Conservation (phyloP, 2,113 vertebrate genomes). For the Cynocephalus volans region DNA sequence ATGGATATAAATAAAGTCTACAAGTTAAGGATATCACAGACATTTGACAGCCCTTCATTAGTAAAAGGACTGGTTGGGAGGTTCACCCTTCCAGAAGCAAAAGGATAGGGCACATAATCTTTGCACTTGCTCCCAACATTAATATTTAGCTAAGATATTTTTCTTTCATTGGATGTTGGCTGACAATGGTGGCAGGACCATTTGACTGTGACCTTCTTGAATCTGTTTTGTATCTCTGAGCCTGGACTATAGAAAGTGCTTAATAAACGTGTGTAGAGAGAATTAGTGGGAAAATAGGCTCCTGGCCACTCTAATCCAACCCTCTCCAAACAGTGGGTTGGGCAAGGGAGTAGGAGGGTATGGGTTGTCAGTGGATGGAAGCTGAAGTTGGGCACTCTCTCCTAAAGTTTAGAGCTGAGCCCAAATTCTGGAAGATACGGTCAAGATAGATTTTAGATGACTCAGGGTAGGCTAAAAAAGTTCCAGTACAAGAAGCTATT, state of each 20-base stretch:
- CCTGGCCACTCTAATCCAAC: background rate
- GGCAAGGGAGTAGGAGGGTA: background rate
- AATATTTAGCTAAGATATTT: background rate
- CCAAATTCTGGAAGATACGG: background rate
- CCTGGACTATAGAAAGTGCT: background rate
- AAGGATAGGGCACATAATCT: background rate
- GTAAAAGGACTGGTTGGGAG: background rate
- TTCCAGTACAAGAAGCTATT: conserved; percentile 38
- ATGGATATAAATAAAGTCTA: background rate
- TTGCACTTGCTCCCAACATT: background rate
- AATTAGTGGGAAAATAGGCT: background rate
- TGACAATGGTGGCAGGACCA: background rate
- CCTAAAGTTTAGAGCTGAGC: background rate
- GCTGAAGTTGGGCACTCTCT: background rate
- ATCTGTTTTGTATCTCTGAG: conserved; percentile 3
- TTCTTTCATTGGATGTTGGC: background rate
- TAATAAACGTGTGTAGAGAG: background rate
- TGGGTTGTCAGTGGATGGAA: background rate
- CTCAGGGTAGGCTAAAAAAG: conserved; percentile 18
- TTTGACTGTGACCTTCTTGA: background rate
- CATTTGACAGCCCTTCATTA: background rate
- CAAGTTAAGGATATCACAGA: background rate
- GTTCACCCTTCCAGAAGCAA: background rate
- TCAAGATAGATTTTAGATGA: conserved; percentile 23
- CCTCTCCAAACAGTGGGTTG: background rate